Evolutionary conservation across 2,797 vertebrate species (phyloP), one percentile per base, ranked within the genome.

Genomic region (Alosa sapidissima): DNA sequence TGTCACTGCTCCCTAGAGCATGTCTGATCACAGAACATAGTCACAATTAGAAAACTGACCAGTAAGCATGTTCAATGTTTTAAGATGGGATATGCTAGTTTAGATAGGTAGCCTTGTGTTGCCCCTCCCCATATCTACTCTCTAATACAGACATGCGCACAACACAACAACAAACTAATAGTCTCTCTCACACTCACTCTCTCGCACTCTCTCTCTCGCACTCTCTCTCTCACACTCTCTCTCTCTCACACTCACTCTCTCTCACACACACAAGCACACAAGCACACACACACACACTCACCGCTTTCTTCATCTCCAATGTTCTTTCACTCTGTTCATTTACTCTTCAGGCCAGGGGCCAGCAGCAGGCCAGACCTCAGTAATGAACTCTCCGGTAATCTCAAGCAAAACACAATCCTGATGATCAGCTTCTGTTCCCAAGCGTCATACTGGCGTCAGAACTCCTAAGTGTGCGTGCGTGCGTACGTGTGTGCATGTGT

Each of bases 341-440:
- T 68, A 13, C 28, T 36, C 28, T 14, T 13, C 24, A 68, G 62
- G 62, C 62, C 62, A 33, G 62, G 3, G 62, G 62, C 28, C 62
- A 68, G 62, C 24, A 68, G 24, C 4, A 68, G 62, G 0, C 62
- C 28, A 36, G 62, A 68, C 24, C 9, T 68, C 62, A 36, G 9
- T 68, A 68, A 68, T 36, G 28, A 68, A 68, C 28, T 68, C 62
- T 68, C 28, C 11, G 21, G 24, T 68, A 68, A 68, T 68, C 62
- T 68, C 62, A 68, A 68, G 11, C 62, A 68, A 68, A 68, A 68
- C n/a, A 68, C 62, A 68, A 36, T 68, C 28, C 62, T 68, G 62
- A n/a, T 68, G 28, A 36, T 13, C 28, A 68, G 60, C 60, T 24
- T 33, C 60, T 65, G n/a, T 65, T 65, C 24, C 28, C 62, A 33